Base-by-base conservation (phyloP, 2,797 vertebrate genomes). In the Atherinosoma microstoma region DNA sequence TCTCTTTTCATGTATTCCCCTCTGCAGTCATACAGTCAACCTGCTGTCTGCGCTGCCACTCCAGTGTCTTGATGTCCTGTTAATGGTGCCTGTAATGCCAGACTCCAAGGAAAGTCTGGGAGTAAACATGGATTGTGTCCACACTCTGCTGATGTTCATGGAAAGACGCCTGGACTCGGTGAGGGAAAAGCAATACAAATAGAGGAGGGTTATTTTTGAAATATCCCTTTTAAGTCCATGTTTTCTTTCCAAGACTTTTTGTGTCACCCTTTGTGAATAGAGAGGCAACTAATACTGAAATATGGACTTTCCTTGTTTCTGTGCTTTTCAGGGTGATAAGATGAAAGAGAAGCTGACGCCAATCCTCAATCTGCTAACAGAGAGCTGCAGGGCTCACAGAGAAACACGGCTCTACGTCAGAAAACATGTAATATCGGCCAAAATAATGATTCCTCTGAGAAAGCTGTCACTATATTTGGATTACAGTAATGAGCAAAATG, bases 41-140 rank as follows among this genome's bases (percentile, higher is more conserved):
- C 89, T 95, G 73, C 57, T 95, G 75, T 90, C 94, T 10, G 94
- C 94, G 66, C 90, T 95, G 78, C 94, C 94, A 16, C 89, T 95
- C 22, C 90, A 90, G 80, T 94, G 94, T 85, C 93, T 95, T 0
- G 91, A 95, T 3, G 94, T 94, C 73, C 88, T 95, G 71, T 87
- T 95, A 73, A 74, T 42, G 11, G 89, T 84, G 12, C 89, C 91
- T 45, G 79, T 66, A 64, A 38, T 57, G 20, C 73, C 75, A 1
- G 40, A 66, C 45, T 95, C 94, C 0, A 73, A 85, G 67, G 89
- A 94, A 86, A 92, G 89, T 40, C 64, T 87, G 8, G 94, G 94
- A 5, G 89, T 95, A 84, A 96, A 95, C 89, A 96, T 96, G 95
- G 95, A 96, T 87, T 94, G 94, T 22, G 95, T 96, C 56, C 92